These are phyloP conservation scores for Pollenia labialis DNA, from an alignment of 2,888 invertebrate species.

Conservation along the genomic window DNA sequence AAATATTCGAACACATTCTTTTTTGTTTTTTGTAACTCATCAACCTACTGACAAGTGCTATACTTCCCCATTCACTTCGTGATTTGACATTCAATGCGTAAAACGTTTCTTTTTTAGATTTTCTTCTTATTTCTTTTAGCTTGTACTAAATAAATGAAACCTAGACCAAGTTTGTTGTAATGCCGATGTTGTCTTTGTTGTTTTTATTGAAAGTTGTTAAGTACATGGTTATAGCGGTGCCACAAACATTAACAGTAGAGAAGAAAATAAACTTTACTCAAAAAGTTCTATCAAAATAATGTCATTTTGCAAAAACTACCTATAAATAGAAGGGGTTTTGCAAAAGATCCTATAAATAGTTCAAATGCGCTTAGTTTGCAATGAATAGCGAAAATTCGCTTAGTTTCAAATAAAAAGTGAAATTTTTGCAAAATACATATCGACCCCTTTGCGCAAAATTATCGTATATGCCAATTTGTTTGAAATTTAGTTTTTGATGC, in stretches of 20 bases:
- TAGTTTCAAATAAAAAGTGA: too few relatives aligned
- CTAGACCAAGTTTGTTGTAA: constrained; percentile 52
- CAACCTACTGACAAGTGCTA: not conserved
- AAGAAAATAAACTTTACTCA: not conserved
- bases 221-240: constrained; percentile 44
- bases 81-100: constrained; percentile 68
- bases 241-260: constrained; percentile 7
- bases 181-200: constrained; percentile 51
- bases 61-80: constrained; percentile 50
- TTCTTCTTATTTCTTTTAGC: constrained; percentile 9
- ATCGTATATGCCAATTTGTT: too few relatives aligned
- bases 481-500: too few relatives aligned
- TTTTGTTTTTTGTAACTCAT: too few relatives aligned
- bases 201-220: constrained; percentile 64
- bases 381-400: too few relatives aligned
- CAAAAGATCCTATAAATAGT: too few relatives aligned
- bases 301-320: too few relatives aligned
- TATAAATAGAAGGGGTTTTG: too few relatives aligned
- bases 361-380: too few relatives aligned
- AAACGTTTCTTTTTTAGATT: constrained; percentile 23
- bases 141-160: constrained; percentile 31
- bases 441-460: too few relatives aligned
- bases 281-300: not conserved
- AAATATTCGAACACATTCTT: too few relatives aligned
- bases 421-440: too few relatives aligned